Evolutionary conservation across 2,888 invertebrate genomes (phyloP), one percentile per base, ranked within the genome.

Genomic region (Theristus sp.): DNA sequence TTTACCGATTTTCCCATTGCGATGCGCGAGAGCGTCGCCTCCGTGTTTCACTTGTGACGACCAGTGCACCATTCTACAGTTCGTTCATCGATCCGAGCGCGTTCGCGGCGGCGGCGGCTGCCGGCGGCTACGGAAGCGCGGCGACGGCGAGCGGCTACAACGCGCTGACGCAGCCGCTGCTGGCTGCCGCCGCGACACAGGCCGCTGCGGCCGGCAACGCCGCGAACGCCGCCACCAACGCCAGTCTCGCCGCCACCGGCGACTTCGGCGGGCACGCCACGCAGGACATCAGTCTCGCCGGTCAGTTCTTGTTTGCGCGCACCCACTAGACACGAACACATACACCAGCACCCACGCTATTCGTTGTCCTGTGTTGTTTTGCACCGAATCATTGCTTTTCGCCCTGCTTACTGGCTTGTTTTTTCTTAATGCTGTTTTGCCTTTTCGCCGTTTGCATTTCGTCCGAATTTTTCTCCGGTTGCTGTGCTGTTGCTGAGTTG

Each of bases 131-230:
- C n/a, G n/a, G n/a, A n/a, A n/a, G n/a, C 6, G 38, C 38, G 6
- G 46, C 57, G 46, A 20, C 13, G n/a, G 24, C 57, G 20, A n/a
- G 27, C 58, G 26, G 56, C 1, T 59, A 46, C 54, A 30, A 55
- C 17, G 24, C 56, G 10, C 49, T 60, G 24, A 60, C 55, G 46
- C 24, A 55, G 13, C 60, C 55, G 55, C 26, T 60, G 46, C 26
- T 60, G 10, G 54, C 54, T n/a, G n/a, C n/a, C 49, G 49, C 24
- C n/a, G n/a, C 49, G 24, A 10, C 6, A 38, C 38, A 38, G 38
- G 24, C 49, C 13, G 49, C 49, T n/a, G n/a, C 3, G 13, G 3
- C 13, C 24, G 49, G n/a, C 13, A 3, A 17, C 13, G 20, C 49
- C 20, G 49, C n/a, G 20, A 49, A 10, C 20, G 20, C 49, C n/a